Base-by-base conservation (phyloP, 1,140 invertebrate species). In the Papilio polytes region DNA sequence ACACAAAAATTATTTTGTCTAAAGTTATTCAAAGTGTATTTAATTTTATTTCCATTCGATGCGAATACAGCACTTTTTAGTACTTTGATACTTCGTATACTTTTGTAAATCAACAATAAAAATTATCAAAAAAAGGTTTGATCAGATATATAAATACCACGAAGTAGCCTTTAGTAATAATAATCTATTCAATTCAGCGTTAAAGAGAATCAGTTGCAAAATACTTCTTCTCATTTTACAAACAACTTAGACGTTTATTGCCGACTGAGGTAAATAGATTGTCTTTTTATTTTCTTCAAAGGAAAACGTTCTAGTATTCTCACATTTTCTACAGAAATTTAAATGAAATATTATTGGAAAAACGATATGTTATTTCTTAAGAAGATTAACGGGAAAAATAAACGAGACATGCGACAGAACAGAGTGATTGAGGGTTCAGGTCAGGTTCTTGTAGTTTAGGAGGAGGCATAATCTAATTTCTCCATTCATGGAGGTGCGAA, bases 401-500 rank as follows among this genome's bases (percentile, higher is more conserved):
- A 70, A 18, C 8, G 72, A 12, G 72, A 13, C 31, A 22, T 36
- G 66, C 13, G 13, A 44, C 78, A 22, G 36, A 66, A 44, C 9
- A 78, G 80, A 77, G 78, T 81, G 36, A 76, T 78, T 87, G 83
- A 81, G 82, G 31, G 82, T 86, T 90, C 85, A 85, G 85, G 85
- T 90, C 88, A 91, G 86, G 88, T 90, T 81, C 87, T 83, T 83
- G 85, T 85, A 88, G 87, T 87, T 90, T 89, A 85, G 83, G 80
- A 85, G 85, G 85, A 85, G 86, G 86, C 84, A 93, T 93, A 92
- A 92, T 93, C 89, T 91, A 89, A 94, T 93, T 92, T 87, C 81
- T 90, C 85, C 92, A 94, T 93, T 94, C 91, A 94, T 94, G 88
- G 90, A 91, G 89, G 92, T 91, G 91, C 92, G 91, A 94, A 94